Percentiles rank a stretch among this genome's conserved stretches.
Conservation (phyloP, 2,888 invertebrate genomes). For the Tortrix viridana region DNA sequence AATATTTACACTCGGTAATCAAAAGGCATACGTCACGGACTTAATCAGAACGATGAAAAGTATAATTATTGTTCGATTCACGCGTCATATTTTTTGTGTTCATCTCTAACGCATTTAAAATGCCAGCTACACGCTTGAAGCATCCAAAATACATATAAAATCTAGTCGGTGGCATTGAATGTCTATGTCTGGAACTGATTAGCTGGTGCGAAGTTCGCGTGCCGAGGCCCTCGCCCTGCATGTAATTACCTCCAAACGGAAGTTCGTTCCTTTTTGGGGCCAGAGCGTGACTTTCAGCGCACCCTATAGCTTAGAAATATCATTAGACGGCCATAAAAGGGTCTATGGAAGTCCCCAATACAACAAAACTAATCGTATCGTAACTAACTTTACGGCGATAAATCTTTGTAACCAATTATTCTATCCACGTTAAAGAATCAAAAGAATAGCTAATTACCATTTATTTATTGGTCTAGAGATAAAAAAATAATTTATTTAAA, state of each 20-base stretch:
- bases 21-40: too few relatives aligned
- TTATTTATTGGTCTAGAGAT: constrained; percentile 38
- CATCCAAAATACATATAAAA: too few relatives aligned
- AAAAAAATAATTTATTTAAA: constrained; percentile 40
- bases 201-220: constrained; percentile 66
- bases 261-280: constrained; percentile 73
- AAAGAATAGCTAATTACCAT: constrained; percentile 41
- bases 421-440: constrained; percentile 33
- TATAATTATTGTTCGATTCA: too few relatives aligned
- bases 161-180: too few relatives aligned
- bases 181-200: constrained; percentile 29
- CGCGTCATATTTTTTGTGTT: too few relatives aligned
- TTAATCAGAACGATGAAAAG: too few relatives aligned
- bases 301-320: constrained; percentile 60
- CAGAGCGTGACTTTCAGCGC: constrained; percentile 65
- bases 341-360: constrained; percentile 58
- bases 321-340: constrained; percentile 69
- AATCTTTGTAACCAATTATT: constrained; percentile 41
- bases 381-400: constrained; percentile 35
- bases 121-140: too few relatives aligned
- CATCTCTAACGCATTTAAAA: too few relatives aligned
- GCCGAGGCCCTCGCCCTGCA: constrained; percentile 66
- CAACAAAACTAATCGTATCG: constrained; percentile 44
- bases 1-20: not conserved
- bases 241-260: constrained; percentile 74